A percentile compares a stretch with the other conserved stretches of the same genome.
Conservation (phyloP, 1,140 invertebrate species). For the Lepidurus packardi region DNA sequence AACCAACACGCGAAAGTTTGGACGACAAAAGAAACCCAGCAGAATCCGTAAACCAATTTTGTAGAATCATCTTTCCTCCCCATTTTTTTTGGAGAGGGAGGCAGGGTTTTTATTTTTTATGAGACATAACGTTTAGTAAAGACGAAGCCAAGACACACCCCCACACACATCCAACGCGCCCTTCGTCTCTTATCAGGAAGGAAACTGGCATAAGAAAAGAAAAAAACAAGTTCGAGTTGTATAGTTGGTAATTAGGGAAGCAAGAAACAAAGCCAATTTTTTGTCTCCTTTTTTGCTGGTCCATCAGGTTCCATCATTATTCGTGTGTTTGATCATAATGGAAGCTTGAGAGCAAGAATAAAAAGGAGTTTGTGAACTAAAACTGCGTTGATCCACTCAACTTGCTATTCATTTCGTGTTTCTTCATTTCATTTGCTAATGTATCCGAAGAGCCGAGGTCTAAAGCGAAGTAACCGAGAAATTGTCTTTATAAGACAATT, state of each 20-base stretch:
- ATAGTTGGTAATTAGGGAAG: constrained; percentile 22
- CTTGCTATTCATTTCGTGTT: too few relatives aligned
- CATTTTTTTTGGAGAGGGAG: constrained; percentile 6
- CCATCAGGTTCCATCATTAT: constrained; percentile 21
- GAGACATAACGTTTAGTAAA: neutral
- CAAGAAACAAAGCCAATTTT: neutral
- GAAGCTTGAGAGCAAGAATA: constrained; percentile 21
- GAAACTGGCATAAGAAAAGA: neutral
- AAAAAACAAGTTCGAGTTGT: neutral
- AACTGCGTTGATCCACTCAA: too few relatives aligned
- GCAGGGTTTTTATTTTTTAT: constrained; percentile 22
- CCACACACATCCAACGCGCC: neutral
- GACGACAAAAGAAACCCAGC: constrained; percentile 2
- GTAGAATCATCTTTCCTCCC: constrained; percentile 18
- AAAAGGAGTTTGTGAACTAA: constrained; percentile 16
- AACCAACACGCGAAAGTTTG: neutral
- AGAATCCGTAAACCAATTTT: constrained; percentile 22
- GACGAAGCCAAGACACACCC: constrained; percentile 1
- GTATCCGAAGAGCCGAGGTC: too few relatives aligned
- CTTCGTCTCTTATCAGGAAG: constrained; percentile 21
- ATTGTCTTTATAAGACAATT: too few relatives aligned
- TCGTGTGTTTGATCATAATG: constrained; percentile 22
- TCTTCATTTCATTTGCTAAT: too few relatives aligned
- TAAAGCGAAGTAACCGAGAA: too few relatives aligned
- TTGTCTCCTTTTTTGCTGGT: constrained; percentile 17